A percentile compares a stretch with the other conserved stretches of the same genome.
Evolutionary conservation across 2,113 vertebrate genomes (phyloP).

Genomic region (Eulemur macaco): DNA sequence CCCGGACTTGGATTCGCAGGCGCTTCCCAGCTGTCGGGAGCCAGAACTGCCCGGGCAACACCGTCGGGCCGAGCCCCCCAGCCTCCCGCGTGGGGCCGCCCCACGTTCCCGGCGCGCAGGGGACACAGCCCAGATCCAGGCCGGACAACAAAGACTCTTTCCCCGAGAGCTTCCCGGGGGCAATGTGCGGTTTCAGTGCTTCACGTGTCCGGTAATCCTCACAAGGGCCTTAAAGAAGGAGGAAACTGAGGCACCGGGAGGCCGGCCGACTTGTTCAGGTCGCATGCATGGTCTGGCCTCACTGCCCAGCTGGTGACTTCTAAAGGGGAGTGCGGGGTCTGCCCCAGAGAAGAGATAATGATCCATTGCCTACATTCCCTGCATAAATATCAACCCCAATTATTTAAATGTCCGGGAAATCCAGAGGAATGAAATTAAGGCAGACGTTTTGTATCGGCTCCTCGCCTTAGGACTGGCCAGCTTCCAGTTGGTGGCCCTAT

Average conservation of each 20-base stretch:
- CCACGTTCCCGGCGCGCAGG: too few species aligned
- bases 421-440: not conserved
- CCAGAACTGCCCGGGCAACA: not conserved
- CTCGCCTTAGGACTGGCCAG: not conserved
- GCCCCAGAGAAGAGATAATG: not conserved
- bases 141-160: not conserved
- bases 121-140: not conserved
- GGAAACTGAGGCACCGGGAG: not conserved
- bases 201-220: not conserved
- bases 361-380: not conserved
- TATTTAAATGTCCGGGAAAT: not conserved
- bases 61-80: not conserved
- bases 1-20: not conserved
- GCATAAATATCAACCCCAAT: not conserved
- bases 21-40: not conserved
- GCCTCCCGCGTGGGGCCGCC: not conserved
- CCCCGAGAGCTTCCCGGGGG: not conserved
- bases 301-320: not conserved
- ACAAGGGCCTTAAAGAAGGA: not conserved
- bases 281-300: not conserved
- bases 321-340: not conserved
- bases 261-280: not conserved
- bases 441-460: not conserved
- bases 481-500: not conserved
- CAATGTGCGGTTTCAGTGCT: not conserved